These are phyloP conservation scores for Nomada ferruginata DNA, from an alignment of 2,888 invertebrate genomes.

Conservation along the genomic window DNA sequence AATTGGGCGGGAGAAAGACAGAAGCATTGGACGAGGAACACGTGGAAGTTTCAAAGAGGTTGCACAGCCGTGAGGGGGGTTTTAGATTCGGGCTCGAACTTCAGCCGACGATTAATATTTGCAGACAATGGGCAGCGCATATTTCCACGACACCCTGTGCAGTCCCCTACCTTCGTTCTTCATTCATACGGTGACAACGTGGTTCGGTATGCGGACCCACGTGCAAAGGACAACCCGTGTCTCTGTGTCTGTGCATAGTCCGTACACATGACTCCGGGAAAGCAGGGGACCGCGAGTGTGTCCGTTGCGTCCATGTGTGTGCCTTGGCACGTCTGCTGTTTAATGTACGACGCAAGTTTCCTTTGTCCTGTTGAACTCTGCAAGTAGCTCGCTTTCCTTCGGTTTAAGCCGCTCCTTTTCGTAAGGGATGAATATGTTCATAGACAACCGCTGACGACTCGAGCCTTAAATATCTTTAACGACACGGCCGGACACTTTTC, in stretches of 20 bases:
- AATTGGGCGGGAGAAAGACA: neutral
- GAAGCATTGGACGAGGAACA: slow-evolving; percentile 24
- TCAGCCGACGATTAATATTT: slow-evolving; percentile 79
- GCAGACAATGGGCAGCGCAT: slow-evolving; percentile 78
- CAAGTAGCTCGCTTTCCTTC: slow-evolving; percentile 56
- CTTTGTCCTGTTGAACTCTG: slow-evolving; percentile 77
- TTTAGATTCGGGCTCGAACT: slow-evolving; percentile 65
- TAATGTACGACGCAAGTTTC: slow-evolving; percentile 81
- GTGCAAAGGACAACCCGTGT: neutral
- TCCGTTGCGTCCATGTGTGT: slow-evolving; percentile 59
- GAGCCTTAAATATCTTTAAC: slow-evolving; percentile 69
- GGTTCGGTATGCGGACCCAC: slow-evolving; percentile 24
- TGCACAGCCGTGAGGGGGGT: slow-evolving; percentile 27
- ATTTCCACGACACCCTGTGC: slow-evolving; percentile 71
- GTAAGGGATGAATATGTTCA: slow-evolving; percentile 28
- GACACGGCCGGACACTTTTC: slow-evolving; percentile 55
- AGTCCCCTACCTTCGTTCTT: slow-evolving; percentile 23
- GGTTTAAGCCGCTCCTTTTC: slow-evolving; percentile 4
- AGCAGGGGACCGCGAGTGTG: slow-evolving; percentile 15
- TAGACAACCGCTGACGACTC: slow-evolving; percentile 69
- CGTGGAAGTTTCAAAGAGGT: slow-evolving; percentile 55
- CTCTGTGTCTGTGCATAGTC: slow-evolving; percentile 25
- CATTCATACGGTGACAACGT: slow-evolving; percentile 23
- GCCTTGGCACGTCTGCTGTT: slow-evolving; percentile 77
- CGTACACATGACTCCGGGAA: slow-evolving; percentile 32